A percentile compares a stretch with the other conserved stretches of the same genome.
phyloP scores from a whole-genome alignment of 1,140 invertebrate genomes.

The Anoplophora glabripennis region DNA sequence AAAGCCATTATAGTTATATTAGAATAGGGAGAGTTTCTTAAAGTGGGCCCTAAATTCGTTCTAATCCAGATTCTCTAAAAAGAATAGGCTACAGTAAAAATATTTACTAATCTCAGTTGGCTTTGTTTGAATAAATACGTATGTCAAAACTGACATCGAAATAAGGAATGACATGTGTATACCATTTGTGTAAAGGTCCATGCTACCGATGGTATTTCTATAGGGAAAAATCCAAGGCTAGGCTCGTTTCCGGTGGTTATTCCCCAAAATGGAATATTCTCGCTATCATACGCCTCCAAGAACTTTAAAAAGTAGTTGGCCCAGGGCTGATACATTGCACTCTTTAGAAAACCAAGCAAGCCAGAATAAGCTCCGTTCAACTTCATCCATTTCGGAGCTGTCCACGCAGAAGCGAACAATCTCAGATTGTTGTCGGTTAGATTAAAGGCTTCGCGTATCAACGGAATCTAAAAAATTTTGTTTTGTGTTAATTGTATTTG shows the following conservation, averaged over 20 bases:
- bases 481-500: no score
- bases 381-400: conserved; percentile 92
- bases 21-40: conserved; percentile 57
- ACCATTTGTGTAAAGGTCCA: conserved; percentile 27
- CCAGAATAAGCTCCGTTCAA: conserved; percentile 64
- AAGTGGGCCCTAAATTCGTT: conserved; percentile 66
- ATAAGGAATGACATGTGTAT: conserved; percentile 1
- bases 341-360: conserved; percentile 57
- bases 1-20: conserved; percentile 63
- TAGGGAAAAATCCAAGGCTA: conserved; percentile 31
- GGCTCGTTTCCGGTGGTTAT: conserved; percentile 48
- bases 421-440: conserved; percentile 43
- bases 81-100: neutral
- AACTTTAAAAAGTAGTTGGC: conserved; percentile 45
- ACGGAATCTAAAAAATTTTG: conserved; percentile 19
- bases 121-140: neutral
- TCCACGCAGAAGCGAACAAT: conserved; percentile 69
- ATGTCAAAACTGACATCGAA: neutral
- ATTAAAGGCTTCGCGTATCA: conserved; percentile 11
- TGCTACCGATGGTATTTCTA: conserved; percentile 53
- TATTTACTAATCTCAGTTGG: neutral
- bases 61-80: conserved; percentile 61
- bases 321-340: conserved; percentile 61
- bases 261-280: conserved; percentile 45
- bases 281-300: conserved; percentile 42